Conservation (phyloP, 2,113 vertebrate genomes). For the Laticauda laticaudata region DNA sequence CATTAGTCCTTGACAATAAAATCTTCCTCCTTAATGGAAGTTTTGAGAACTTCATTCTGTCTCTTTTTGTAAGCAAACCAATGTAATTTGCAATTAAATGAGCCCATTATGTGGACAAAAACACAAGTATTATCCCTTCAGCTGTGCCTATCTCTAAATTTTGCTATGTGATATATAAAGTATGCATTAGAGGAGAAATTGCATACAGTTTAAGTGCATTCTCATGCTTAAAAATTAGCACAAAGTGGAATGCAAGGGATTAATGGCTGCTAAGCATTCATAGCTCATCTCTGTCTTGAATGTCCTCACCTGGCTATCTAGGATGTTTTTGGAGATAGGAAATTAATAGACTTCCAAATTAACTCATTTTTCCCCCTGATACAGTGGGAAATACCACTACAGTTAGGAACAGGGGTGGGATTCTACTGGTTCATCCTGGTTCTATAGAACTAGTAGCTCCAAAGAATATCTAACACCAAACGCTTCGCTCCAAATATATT, state of each 20-base stretch:
- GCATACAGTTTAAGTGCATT: neutral
- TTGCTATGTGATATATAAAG: neutral
- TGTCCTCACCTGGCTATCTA: neutral
- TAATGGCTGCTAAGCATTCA: neutral
- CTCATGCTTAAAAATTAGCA: neutral
- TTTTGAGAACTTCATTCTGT: neutral
- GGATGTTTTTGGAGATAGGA: neutral
- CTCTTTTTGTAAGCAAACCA: neutral
- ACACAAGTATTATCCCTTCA: neutral
- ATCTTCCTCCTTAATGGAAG: neutral
- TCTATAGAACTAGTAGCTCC: too few relatives aligned
- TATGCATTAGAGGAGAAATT: neutral
- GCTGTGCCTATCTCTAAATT: neutral
- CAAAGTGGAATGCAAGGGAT: neutral
- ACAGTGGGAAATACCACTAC: neutral
- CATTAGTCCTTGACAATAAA: neutral
- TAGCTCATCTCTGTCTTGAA: neutral
- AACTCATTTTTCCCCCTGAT: neutral
- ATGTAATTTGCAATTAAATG: neutral
- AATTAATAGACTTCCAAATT: neutral
- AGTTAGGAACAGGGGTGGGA: too few relatives aligned
- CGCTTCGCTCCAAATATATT: too few relatives aligned
- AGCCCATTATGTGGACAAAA: neutral
- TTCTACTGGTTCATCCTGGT: too few relatives aligned
- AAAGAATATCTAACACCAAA: too few relatives aligned